Base-by-base conservation (phyloP, 1,140 invertebrate genomes). In the Triops cancriformis region DNA sequence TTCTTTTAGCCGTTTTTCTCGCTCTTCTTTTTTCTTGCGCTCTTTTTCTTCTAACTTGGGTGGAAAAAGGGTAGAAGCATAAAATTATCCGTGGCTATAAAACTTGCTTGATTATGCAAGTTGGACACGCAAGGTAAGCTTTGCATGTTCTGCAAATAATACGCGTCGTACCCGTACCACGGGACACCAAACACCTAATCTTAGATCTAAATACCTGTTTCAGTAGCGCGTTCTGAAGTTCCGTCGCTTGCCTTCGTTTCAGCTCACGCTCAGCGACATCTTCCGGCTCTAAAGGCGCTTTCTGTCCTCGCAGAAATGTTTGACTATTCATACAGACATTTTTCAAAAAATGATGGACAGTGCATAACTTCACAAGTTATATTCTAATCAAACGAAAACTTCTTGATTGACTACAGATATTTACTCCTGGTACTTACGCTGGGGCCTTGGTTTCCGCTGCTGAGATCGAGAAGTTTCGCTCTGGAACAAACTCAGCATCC, bases 241-340 rank as follows among this genome's bases (percentile, higher is more conserved):
- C 77, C 42, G 64, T 78, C 18, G 77, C 77, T 45, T 78, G 64
- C 72, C 64, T 42, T 42, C 77, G 77, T 26, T 78, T 78, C 73
- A 23, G 41, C 26, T 78, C 77, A 7, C 77, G 41, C 28, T 78
- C 72, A 14, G 77, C 77, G 1, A 78, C 23, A 23, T 73, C 77
- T 43, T 73, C 77, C 28, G 41, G 64, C 73, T 78, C 77, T n/a
- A 78, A 73, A 26, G 72, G 23, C 27, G 41, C 77, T 45, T 78
- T 78, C 77, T 78, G 77, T 7, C 77, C 77, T 23, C 77, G 77
- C 77, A 78, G 77, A 78, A 78, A 78, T 18, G 72, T 74, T 18
- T 73, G 73, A 73, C 77, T 78, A 42, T 28, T 18, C 2, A 31
- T 6, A 76, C 37, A 43, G 31, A 37, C 31, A 37, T 37, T 37